Base-by-base conservation (phyloP, 2,888 invertebrate species). In the Chesias legatella region DNA sequence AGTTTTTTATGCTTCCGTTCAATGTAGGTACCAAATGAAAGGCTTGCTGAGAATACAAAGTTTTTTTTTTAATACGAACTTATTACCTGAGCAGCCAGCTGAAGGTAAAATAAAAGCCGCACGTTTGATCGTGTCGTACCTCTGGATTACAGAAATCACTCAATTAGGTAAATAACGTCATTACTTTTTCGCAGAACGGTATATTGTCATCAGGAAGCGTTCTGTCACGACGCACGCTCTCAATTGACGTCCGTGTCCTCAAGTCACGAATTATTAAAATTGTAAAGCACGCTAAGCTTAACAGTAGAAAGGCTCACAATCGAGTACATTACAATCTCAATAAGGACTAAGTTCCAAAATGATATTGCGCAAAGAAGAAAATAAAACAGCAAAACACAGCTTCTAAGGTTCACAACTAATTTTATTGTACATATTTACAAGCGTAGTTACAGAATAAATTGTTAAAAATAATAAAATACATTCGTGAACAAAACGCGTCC, bases 391-490 rank as follows among this genome's bases (percentile, higher is more conserved):
- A n/a, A n/a, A n/a, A n/a, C 22, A 33, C 7, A 1, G n/a, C 7
- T 24, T 33, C 22, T 30, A 50, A 43, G 33, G 40, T 24, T 43
- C 43, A 30, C 45, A 47, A 27, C 56, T 58, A 58, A 58, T 38
- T 81, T 79, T 81, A 83, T 79, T 79, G 74, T 79, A 84, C 83
- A 84, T 85, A 85, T 85, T 82, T 84, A 84, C 85, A 84, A 83
- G 76, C 75, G 65, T 72, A 66, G 67, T 73, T 76, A 77, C 65
- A 74, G 68, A 73, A 10, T 47, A 24, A 37, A 34, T 52, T 61
- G 58, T 52, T 58, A 56, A 60, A 51, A 53, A 10, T 34, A 52
- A 58, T 58, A 56, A 46, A 53, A 49, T 32, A 53, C 28, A 36
- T 33, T 26, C 29, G 17, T 33, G 10, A 48, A 31, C 10, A 8